These are phyloP conservation scores for Drosophila cracens DNA, from an alignment of 2,888 invertebrate genomes.

Conservation along the genomic window DNA sequence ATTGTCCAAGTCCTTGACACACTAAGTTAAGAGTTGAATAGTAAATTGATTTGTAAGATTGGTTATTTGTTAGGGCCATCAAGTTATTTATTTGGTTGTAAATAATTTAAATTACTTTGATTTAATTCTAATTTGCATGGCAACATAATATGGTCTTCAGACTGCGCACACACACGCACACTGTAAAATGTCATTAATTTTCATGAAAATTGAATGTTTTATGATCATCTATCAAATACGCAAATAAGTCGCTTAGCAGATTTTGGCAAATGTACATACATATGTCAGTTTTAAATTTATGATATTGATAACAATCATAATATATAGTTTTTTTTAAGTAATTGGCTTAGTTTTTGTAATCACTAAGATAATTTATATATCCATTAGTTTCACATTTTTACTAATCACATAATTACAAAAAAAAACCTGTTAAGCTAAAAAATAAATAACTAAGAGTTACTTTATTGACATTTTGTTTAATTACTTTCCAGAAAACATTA, in stretches of 20 bases:
- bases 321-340: not conserved
- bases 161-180: not conserved
- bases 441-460: not conserved
- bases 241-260: not conserved
- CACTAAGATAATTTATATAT: not conserved
- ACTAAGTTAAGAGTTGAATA: slow-evolving; percentile 20
- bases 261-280: not conserved
- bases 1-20: slow-evolving; percentile 13
- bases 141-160: not conserved
- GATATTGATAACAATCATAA: not conserved
- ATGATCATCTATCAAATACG: not conserved
- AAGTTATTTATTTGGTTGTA: slow-evolving; percentile 31
- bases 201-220: not conserved
- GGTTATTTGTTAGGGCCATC: slow-evolving; percentile 20
- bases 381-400: not conserved
- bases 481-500: not conserved
- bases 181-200: slow-evolving; percentile 1
- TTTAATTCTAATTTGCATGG: not conserved
- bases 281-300: not conserved
- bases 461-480: not conserved
- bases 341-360: not conserved
- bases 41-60: slow-evolving; percentile 34
- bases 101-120: slow-evolving; percentile 3
- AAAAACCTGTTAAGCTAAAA: not conserved
- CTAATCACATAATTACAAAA: not conserved